Percentiles rank a stretch among this genome's conserved stretches.
These are phyloP conservation scores for Stegostoma tigrinum DNA, from an alignment of 2,113 vertebrate genomes.

Conservation along the genomic window DNA sequence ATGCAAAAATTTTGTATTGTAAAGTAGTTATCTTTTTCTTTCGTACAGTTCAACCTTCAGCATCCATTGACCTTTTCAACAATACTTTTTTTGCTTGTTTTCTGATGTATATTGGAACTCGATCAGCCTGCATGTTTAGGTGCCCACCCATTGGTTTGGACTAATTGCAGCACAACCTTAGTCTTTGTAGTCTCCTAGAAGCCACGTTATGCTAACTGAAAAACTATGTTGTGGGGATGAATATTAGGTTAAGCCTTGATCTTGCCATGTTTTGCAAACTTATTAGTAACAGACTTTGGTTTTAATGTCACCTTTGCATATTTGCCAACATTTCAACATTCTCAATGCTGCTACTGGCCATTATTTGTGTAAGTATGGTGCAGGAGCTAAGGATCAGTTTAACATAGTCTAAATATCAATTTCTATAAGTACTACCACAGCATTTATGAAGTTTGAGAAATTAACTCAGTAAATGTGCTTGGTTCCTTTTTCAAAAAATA, in stretches of 20 bases:
- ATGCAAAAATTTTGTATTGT: neutral
- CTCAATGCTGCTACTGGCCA: neutral
- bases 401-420: neutral
- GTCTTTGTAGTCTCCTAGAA: neutral
- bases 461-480: neutral
- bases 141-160: neutral
- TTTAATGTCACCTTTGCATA: neutral
- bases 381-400: neutral
- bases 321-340: neutral
- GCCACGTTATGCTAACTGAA: neutral
- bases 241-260: neutral
- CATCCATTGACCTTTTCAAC: neutral
- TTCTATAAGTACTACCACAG: neutral
- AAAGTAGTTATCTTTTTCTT: neutral
- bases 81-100: neutral
- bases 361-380: neutral
- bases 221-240: neutral
- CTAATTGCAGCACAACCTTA: neutral
- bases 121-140: neutral
- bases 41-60: neutral
- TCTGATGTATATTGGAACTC: neutral
- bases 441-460: neutral
- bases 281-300: neutral
- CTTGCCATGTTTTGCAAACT: neutral
- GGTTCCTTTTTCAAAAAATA: neutral